These are phyloP conservation scores for Brienomyrus brachyistius DNA, from an alignment of 2,113 vertebrate genomes.

Conservation along the genomic window DNA sequence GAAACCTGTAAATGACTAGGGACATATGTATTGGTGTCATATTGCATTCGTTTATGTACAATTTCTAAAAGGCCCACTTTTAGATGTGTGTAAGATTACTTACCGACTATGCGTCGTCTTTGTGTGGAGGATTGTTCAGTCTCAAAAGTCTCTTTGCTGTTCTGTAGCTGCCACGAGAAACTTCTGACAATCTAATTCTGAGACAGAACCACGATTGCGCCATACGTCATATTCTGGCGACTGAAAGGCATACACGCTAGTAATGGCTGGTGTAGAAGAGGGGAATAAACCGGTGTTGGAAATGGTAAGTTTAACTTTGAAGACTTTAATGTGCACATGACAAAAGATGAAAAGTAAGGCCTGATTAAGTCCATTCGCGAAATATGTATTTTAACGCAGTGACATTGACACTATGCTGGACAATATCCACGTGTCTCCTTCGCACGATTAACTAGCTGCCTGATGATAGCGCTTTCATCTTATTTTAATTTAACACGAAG, in stretches of 20 bases:
- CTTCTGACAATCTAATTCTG: neutral
- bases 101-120: neutral
- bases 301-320: constrained; percentile 50
- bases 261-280: constrained; percentile 56
- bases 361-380: too few relatives aligned
- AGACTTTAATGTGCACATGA: neutral
- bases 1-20: neutral
- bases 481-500: neutral
- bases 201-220: neutral
- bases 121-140: neutral
- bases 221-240: constrained; percentile 17
- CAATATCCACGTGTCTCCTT: neutral
- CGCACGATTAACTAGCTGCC: neutral
- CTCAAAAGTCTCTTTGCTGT: neutral
- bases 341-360: neutral
- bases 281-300: constrained; percentile 60
- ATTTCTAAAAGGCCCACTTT: neutral
- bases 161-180: neutral
- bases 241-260: constrained; percentile 1
- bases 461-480: neutral
- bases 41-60: neutral
- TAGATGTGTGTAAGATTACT: neutral
- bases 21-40: neutral
- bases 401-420: neutral
- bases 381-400: neutral